Conservation (phyloP, 2,797 vertebrate genomes). For the Enteromius paludinosus region DNA sequence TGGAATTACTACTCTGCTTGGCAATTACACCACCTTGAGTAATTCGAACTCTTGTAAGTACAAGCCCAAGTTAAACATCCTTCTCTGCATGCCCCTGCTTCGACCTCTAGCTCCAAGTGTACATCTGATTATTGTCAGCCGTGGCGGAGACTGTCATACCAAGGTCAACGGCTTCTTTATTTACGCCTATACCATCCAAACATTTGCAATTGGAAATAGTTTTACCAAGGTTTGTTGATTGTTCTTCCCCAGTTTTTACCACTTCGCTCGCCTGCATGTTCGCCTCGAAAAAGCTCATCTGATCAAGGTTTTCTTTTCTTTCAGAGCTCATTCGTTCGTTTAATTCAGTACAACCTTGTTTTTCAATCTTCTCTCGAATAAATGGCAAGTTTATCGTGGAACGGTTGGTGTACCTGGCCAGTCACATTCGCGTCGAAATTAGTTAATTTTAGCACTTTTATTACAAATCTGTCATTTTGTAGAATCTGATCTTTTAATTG, state of each 20-base stretch:
- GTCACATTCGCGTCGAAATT: background rate
- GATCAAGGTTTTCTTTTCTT: constrained; percentile 47
- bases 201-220: constrained; percentile 50
- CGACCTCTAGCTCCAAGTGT: background rate
- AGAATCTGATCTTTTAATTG: background rate
- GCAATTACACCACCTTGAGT: constrained; percentile 52
- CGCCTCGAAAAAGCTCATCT: constrained; percentile 36
- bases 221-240: constrained; percentile 47
- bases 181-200: constrained; percentile 25
- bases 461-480: background rate
- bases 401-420: background rate
- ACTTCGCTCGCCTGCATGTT: constrained; percentile 11
- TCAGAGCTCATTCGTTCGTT: background rate
- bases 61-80: constrained; percentile 40
- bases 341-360: constrained; percentile 21
- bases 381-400: constrained; percentile 7
- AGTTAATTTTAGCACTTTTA: background rate
- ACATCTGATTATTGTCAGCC: constrained; percentile 1
- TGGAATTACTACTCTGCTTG: constrained; percentile 46
- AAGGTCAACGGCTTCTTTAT: constrained; percentile 48
- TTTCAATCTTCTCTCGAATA: constrained; percentile 25
- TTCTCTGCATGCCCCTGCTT: constrained; percentile 19
- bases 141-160: background rate
- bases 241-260: constrained; percentile 28
- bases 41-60: constrained; percentile 51